These are phyloP conservation scores for Notospermus geniculatus DNA, from an alignment of 1,140 invertebrate species.

Conservation along the genomic window DNA sequence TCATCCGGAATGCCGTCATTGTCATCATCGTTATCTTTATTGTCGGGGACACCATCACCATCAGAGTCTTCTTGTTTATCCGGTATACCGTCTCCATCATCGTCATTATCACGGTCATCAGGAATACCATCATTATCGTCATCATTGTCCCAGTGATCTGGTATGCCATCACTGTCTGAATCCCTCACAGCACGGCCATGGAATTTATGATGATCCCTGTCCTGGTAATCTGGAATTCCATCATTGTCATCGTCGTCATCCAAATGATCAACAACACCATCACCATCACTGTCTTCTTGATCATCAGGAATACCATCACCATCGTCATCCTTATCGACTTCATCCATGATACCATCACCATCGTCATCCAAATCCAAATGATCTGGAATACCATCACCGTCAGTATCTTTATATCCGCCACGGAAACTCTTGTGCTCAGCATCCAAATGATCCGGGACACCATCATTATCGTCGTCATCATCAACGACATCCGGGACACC, in stretches of 20 bases:
- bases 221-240: slow-evolving; percentile 34
- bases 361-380: slow-evolving; percentile 28
- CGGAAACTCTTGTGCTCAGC: background rate
- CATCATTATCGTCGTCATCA: slow-evolving; percentile 45
- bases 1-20: slow-evolving; percentile 33
- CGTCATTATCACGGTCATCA: slow-evolving; percentile 38
- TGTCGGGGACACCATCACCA: slow-evolving; percentile 33
- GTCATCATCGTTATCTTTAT: slow-evolving; percentile 17
- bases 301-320: slow-evolving; percentile 27
- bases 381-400: slow-evolving; percentile 33
- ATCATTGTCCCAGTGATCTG: slow-evolving; percentile 18
- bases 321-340: slow-evolving; percentile 24
- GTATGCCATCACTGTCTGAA: slow-evolving; percentile 7
- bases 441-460: slow-evolving; percentile 43
- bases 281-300: slow-evolving; percentile 22
- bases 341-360: slow-evolving; percentile 27
- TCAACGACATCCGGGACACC: slow-evolving; percentile 40
- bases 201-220: slow-evolving; percentile 20
- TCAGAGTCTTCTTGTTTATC: slow-evolving; percentile 28
- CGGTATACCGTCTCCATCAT: slow-evolving; percentile 39
- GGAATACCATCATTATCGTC: slow-evolving; percentile 42
- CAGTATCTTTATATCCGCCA: slow-evolving; percentile 19
- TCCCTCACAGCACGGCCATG: slow-evolving; percentile 15
- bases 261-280: slow-evolving; percentile 26
- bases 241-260: slow-evolving; percentile 30